Evolutionary conservation across 1,140 invertebrate species (phyloP).

Genomic region (Heliconius melpomene): DNA sequence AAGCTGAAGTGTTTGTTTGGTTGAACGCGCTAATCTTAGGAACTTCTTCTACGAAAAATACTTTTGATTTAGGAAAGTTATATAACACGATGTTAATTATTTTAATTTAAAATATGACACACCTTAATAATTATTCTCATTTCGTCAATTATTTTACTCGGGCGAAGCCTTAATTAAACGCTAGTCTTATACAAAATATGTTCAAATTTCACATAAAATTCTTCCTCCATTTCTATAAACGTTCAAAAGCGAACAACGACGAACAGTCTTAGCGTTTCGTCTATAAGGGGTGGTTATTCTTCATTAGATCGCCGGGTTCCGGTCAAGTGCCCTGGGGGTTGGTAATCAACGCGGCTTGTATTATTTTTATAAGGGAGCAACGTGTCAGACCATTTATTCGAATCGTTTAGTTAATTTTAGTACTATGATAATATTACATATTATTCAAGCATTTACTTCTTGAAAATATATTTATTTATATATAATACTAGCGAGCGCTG

Average conservation of each 20-base stretch:
- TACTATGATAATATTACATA: neutral
- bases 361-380: slow-evolving; percentile 63
- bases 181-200: neutral
- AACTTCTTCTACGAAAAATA: too few relatives aligned
- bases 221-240: neutral
- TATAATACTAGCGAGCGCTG: too few relatives aligned
- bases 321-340: slow-evolving; percentile 71
- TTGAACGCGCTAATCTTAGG: too few relatives aligned
- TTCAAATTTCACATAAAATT: neutral
- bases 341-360: slow-evolving; percentile 69
- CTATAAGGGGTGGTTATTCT: slow-evolving; percentile 75
- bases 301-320: slow-evolving; percentile 67
- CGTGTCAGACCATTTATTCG: slow-evolving; percentile 22
- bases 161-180: neutral
- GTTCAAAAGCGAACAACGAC: neutral
- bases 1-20: too few relatives aligned
- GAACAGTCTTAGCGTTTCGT: slow-evolving; percentile 1
- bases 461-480: neutral
- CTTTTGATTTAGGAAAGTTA: too few relatives aligned
- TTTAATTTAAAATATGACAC: too few relatives aligned
- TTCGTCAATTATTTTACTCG: too few relatives aligned
- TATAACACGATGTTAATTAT: too few relatives aligned
- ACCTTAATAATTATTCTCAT: too few relatives aligned
- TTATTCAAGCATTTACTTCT: neutral
- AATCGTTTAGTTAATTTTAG: slow-evolving; percentile 12